Base-by-base conservation (phyloP, 23 tunicate genomes). In the Trididemnum nubilum region DNA sequence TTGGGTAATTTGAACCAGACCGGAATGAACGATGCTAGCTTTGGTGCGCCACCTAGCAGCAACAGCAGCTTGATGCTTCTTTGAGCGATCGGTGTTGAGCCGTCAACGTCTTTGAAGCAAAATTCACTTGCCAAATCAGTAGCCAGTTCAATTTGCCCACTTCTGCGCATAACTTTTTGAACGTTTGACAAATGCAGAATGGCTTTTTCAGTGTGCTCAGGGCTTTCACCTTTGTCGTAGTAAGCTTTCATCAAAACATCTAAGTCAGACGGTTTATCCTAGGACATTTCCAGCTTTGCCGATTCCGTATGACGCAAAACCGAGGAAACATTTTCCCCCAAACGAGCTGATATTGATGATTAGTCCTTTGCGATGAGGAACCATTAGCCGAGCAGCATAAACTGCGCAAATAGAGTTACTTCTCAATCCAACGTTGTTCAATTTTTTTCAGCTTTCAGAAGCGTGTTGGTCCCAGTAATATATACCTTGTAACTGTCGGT, bases 241-340 rank as follows among this genome's bases (percentile, higher is more conserved):
- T n/a, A n/a, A n/a, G n/a, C n/a, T n/a, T n/a, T n/a, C n/a, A n/a
- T n/a, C n/a, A n/a, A n/a, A n/a, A n/a, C n/a, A n/a, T 7, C n/a
- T 15, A 72, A 34, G 27, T n/a, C 27, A n/a, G n/a, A 77, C 26
- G 35, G 15, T 51, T 15, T 15, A 7, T 44, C 54, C 54, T 7
- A 87, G 50, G 39, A 88, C 98, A 76, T 79, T 81, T 79, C 76
- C 96, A 36, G 78, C 73, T 58, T 90, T 90, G 54, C 96, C 90
- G 35, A 90, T 75, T 7, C 96, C 90, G 52, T 85, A 85, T 24
- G 51, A 28, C 7, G 96, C 81, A 0, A 88, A 65, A 30, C 33
- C 67, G 19, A 90, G 63, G 51, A 57, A 80, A 33, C 27, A 22
- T 54, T 78, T 64, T 33, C 89, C 90, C 5, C 90, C 96, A 81